phyloP scores from a whole-genome alignment of 2,797 vertebrate species.

The Mormyrus proboscirostris region DNA sequence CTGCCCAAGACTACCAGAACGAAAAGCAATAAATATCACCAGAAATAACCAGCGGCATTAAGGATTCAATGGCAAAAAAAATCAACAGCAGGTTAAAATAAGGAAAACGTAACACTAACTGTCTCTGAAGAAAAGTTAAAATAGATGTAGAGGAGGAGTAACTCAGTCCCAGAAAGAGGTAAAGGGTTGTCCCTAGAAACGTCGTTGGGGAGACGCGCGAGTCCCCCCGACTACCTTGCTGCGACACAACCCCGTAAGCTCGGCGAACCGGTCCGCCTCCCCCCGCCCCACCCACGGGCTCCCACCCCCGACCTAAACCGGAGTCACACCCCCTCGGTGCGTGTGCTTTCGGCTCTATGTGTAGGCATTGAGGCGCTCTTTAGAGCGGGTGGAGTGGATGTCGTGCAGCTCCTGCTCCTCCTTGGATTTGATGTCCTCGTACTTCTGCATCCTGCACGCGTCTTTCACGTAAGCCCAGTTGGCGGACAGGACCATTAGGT shows the following conservation, averaged over 20 bases:
- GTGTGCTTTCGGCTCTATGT: conserved; percentile 63
- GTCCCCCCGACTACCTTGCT: conserved; percentile 43
- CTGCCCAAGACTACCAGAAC: conserved; percentile 12
- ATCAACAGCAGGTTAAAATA: conserved; percentile 19
- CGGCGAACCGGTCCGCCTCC: conserved; percentile 30
- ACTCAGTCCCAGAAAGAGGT: conserved; percentile 7
- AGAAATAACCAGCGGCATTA: neutral
- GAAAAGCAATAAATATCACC: conserved; percentile 22
- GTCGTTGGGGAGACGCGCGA: conserved; percentile 33
- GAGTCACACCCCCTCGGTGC: conserved; percentile 41
- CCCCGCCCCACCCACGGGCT: conserved; percentile 28
- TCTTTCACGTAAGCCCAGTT: conserved; percentile 89
- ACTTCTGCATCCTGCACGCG: conserved; percentile 84
- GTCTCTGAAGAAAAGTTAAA: conserved; percentile 21
- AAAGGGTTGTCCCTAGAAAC: conserved; percentile 32
- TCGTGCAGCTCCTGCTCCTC: conserved; percentile 85
- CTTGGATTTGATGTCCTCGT: conserved; percentile 86
- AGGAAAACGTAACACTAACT: conserved; percentile 4
- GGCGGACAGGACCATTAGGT: conserved; percentile 82
- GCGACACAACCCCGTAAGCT: conserved; percentile 47
- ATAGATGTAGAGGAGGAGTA: neutral
- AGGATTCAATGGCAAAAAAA: conserved; percentile 20
- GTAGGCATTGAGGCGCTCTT: conserved; percentile 84
- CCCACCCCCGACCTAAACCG: conserved; percentile 8
- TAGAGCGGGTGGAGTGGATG: conserved; percentile 83